Conservation (phyloP, 1,140 invertebrate genomes). For the Neodiprion lecontei region DNA sequence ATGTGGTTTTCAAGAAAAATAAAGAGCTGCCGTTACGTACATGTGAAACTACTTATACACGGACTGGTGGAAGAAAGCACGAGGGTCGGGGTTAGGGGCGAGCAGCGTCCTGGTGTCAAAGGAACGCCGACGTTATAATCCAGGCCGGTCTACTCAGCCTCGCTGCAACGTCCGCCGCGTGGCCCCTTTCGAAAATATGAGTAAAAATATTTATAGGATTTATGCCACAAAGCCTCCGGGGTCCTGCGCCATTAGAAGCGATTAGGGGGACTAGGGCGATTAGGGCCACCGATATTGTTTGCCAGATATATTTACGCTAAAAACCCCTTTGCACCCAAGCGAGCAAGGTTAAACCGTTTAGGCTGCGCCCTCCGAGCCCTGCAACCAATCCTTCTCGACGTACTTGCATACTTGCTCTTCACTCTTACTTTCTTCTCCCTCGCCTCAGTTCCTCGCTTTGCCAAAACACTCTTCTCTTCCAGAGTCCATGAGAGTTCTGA, state of each 20-base stretch:
- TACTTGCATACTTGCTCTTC: neutral
- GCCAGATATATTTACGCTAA: conserved; percentile 26
- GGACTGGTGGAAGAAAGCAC: no score
- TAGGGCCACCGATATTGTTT: conserved; percentile 33
- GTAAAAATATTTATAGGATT: conserved; percentile 61
- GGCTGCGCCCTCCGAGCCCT: conserved; percentile 35
- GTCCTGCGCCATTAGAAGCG: conserved; percentile 45
- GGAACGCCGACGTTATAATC: conserved; percentile 1
- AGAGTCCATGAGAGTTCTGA: neutral
- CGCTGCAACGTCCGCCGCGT: neutral
- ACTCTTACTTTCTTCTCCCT: conserved; percentile 5
- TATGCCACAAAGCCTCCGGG: conserved; percentile 31
- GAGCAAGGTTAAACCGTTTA: neutral
- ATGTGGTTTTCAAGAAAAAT: no score
- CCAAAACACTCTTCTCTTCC: neutral
- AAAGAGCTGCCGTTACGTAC: no score
- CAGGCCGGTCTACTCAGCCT: neutral
- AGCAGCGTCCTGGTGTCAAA: neutral
- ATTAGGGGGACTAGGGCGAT: conserved; percentile 38
- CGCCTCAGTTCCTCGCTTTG: neutral
- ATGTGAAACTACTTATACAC: no score
- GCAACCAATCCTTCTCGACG: conserved; percentile 15
- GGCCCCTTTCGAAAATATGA: conserved; percentile 52
- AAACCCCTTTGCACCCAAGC: conserved; percentile 37
- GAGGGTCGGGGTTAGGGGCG: neutral